phyloP scores from a whole-genome alignment of 2,888 invertebrate species.

The Asteroscopus sphinx region DNA sequence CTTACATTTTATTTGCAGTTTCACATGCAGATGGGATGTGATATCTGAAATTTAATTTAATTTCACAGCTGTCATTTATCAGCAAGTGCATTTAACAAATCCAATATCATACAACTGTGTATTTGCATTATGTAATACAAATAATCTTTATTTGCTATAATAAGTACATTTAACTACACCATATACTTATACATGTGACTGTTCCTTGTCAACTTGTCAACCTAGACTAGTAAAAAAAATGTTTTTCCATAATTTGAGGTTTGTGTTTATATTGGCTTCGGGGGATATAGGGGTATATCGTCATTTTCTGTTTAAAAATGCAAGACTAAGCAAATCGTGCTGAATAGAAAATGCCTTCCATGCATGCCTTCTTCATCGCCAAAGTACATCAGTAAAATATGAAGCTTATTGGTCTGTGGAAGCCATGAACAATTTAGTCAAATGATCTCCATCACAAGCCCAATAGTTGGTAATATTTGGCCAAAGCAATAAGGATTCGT shows the following conservation, averaged over 20 bases:
- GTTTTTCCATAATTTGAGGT: too few relatives aligned
- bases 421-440: constrained; percentile 33
- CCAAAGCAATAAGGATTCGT: constrained; percentile 28
- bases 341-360: constrained; percentile 31
- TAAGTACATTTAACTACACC: constrained; percentile 9
- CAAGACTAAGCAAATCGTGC: constrained; percentile 17
- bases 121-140: constrained; percentile 1
- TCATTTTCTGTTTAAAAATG: constrained; percentile 34
- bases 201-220: too few relatives aligned
- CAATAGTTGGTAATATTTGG: constrained; percentile 38
- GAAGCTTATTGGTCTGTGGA: constrained; percentile 30
- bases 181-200: too few relatives aligned
- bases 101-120: not conserved
- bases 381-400: constrained; percentile 31
- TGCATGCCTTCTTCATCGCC: constrained; percentile 28
- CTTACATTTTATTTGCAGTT: too few relatives aligned
- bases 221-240: too few relatives aligned
- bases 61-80: not conserved
- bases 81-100: too few relatives aligned
- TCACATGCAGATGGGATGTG: too few relatives aligned
- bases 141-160: constrained; percentile 1
- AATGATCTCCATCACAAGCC: constrained; percentile 30
- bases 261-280: too few relatives aligned
- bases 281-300: too few relatives aligned
- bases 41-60: too few relatives aligned